Conservation (phyloP, 2,888 invertebrate species). For the Sarcophaga rosellei region DNA sequence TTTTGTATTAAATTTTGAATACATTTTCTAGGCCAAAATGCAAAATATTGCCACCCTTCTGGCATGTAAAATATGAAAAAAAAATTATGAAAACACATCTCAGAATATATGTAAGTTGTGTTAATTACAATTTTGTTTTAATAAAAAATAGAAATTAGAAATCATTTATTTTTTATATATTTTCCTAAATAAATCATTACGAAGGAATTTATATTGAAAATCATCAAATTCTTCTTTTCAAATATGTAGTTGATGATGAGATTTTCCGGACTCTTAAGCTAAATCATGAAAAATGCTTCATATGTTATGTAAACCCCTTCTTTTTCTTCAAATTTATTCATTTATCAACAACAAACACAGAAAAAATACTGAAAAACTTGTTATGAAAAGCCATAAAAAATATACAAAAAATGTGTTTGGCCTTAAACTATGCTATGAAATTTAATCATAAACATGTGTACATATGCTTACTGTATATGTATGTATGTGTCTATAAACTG, state of each 20-base stretch:
- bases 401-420: neutral
- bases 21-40: neutral
- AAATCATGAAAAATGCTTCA: neutral
- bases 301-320: neutral
- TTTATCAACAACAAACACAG: neutral
- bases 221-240: neutral
- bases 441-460: neutral
- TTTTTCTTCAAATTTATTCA: neutral
- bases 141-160: too few relatives aligned
- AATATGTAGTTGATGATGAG: too few relatives aligned
- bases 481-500: neutral
- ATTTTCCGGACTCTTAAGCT: neutral
- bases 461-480: neutral
- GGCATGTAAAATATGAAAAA: neutral
- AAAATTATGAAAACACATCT: neutral
- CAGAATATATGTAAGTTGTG: neutral
- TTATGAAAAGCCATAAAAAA: neutral
- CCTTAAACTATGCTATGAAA: constrained; percentile 11
- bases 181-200: too few relatives aligned
- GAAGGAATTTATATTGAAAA: neutral
- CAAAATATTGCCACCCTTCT: too few relatives aligned
- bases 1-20: neutral
- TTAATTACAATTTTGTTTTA: neutral
- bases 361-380: neutral
- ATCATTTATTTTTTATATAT: neutral